Evolutionary conservation across 2,888 invertebrate genomes (phyloP).

Genomic region (Trachelus stipa): DNA sequence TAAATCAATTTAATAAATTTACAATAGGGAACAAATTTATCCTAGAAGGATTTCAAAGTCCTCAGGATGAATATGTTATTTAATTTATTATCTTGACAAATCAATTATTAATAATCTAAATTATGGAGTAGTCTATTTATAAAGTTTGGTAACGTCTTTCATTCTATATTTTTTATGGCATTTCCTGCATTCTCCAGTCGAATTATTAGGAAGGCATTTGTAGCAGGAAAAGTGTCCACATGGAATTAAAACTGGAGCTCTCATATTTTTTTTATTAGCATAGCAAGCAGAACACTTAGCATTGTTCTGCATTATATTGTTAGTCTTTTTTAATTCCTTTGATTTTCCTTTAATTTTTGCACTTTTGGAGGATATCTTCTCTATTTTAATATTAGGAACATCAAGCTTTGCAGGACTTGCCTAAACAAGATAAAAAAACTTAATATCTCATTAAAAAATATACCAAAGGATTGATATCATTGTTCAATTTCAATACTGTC

Average conservation of each 20-base stretch:
- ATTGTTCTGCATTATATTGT: not conserved
- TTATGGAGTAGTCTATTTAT: not conserved
- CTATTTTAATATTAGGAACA: not conserved
- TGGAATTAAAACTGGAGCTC: slow-evolving; percentile 21
- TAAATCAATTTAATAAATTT: not conserved
- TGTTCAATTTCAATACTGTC: not conserved
- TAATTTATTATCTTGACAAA: not conserved
- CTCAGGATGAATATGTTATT: not conserved
- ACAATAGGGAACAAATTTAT: not conserved
- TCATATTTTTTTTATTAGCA: slow-evolving; percentile 18
- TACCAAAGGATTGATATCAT: not conserved
- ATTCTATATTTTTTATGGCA: slow-evolving; percentile 26
- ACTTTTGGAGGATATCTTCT: not conserved
- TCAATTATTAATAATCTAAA: not conserved
- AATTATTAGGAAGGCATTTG: slow-evolving; percentile 22
- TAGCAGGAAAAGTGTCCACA: slow-evolving; percentile 34
- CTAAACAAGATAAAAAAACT: not conserved
- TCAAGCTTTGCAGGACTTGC: not conserved
- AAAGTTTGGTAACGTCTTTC: slow-evolving; percentile 24
- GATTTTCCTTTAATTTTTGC: not conserved
- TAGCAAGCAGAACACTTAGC: slow-evolving; percentile 22
- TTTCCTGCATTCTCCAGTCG: slow-evolving; percentile 22
- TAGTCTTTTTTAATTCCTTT: not conserved
- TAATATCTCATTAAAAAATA: not conserved
- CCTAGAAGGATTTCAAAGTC: not conserved